Conservation (phyloP, 2,113 vertebrate genomes). For the Bubo bubo region DNA sequence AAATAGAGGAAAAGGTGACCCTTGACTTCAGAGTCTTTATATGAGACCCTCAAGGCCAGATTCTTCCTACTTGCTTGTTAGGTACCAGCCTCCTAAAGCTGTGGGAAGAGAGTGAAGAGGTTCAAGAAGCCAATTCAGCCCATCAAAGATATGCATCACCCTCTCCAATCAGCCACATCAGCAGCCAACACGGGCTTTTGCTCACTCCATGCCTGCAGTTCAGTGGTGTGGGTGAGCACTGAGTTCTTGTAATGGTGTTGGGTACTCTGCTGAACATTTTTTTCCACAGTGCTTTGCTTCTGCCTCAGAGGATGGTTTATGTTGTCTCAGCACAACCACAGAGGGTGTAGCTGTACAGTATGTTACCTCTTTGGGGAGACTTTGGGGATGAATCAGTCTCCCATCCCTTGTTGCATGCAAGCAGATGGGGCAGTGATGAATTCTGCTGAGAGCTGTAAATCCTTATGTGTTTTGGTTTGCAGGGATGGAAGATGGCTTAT, state of each 20-base stretch:
- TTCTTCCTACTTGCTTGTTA: background rate
- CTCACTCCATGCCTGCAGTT: background rate
- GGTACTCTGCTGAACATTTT: background rate
- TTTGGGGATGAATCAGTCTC: background rate
- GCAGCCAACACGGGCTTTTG: background rate
- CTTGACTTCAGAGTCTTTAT: background rate
- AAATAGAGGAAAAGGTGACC: background rate
- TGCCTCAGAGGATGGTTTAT: background rate
- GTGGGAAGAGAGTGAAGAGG: background rate
- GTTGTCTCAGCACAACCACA: background rate
- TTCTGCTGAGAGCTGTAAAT: background rate
- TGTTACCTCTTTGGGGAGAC: background rate
- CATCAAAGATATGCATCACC: background rate
- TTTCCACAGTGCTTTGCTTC: background rate
- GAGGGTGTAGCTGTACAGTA: background rate
- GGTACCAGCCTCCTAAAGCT: background rate
- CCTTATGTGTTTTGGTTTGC: background rate
- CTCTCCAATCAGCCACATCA: background rate
- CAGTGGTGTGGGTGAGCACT: rapidly evolving
- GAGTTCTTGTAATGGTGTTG: rapidly evolving
- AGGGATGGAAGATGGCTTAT: background rate
- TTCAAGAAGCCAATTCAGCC: background rate
- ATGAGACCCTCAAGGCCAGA: background rate
- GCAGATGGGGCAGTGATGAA: background rate
- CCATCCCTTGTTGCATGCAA: background rate